phyloP scores from a whole-genome alignment of 2,113 vertebrate genomes.

The Pipa parva region DNA sequence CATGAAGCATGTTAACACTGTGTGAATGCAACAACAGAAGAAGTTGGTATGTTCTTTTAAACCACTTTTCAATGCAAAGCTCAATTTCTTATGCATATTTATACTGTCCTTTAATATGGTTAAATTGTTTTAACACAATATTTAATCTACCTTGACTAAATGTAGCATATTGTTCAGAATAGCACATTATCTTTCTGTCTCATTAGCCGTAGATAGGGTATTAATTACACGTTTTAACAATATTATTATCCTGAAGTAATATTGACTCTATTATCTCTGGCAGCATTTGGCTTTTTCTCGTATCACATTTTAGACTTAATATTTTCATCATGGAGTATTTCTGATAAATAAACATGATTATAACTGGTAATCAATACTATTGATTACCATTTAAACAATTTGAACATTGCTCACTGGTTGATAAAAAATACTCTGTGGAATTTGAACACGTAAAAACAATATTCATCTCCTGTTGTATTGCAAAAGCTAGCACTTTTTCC shows the following conservation, averaged over 20 bases:
- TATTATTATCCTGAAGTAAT: conserved; percentile 22
- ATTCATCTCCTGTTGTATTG: conserved; percentile 65
- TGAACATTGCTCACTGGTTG: conserved; percentile 54
- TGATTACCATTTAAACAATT: conserved; percentile 60
- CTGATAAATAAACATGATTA: conserved; percentile 58
- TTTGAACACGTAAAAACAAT: conserved; percentile 73
- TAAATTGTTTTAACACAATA: too few relatives aligned
- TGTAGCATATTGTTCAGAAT: background rate
- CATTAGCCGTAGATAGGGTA: conserved; percentile 2
- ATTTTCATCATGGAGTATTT: conserved; percentile 64
- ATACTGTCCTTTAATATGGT: background rate
- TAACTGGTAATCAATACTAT: conserved; percentile 73
- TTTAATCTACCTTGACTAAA: conserved; percentile 20
- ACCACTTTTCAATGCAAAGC: too few relatives aligned
- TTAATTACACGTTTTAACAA: conserved; percentile 17
- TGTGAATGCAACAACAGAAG: too few relatives aligned
- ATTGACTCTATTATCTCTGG: conserved; percentile 24
- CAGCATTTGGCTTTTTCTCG: conserved; percentile 3
- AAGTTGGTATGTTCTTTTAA: too few relatives aligned
- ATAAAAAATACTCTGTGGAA: conserved; percentile 60
- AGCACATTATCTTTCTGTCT: background rate
- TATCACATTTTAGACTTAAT: conserved; percentile 50
- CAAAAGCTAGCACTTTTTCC: conserved; percentile 76
- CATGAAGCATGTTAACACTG: too few relatives aligned
- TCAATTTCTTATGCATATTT: too few relatives aligned